These are phyloP conservation scores for Sphaerodactylus townsendi DNA, from an alignment of 2,113 vertebrate species.

Conservation along the genomic window DNA sequence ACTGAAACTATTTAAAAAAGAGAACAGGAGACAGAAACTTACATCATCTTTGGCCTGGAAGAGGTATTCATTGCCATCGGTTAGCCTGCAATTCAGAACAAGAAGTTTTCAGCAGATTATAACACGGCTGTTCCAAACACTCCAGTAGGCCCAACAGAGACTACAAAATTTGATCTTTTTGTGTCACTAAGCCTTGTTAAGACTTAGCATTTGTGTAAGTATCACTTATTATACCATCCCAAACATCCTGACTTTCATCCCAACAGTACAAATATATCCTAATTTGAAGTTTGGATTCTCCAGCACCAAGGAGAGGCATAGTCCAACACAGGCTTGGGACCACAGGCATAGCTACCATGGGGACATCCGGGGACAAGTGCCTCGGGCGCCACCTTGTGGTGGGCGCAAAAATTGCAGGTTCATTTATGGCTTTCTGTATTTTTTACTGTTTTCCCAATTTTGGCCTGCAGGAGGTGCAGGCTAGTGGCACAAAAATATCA, in stretches of 20 bases:
- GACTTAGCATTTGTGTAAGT: not conserved
- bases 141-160: not conserved
- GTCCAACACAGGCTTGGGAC: not conserved
- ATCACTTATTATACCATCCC: not conserved
- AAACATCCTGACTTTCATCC: not conserved
- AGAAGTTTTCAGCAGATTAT: not conserved
- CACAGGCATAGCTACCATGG: no score
- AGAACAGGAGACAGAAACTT: conserved; percentile 67
- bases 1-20: fast-evolving
- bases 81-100: conserved; percentile 79
- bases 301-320: not conserved
- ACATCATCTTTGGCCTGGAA: conserved; percentile 99
- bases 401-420: no score
- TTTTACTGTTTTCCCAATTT: no score
- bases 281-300: no score
- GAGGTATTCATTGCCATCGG: conserved; percentile 96
- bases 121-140: not conserved
- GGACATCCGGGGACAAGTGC: no score
- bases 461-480: no score
- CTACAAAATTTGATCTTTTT: not conserved
- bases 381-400: no score
- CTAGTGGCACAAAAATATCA: no score
- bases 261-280: not conserved
- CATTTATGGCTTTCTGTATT: no score
- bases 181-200: not conserved